Base-by-base conservation (phyloP, 2,888 invertebrate species). In the Drosophila helvetica region DNA sequence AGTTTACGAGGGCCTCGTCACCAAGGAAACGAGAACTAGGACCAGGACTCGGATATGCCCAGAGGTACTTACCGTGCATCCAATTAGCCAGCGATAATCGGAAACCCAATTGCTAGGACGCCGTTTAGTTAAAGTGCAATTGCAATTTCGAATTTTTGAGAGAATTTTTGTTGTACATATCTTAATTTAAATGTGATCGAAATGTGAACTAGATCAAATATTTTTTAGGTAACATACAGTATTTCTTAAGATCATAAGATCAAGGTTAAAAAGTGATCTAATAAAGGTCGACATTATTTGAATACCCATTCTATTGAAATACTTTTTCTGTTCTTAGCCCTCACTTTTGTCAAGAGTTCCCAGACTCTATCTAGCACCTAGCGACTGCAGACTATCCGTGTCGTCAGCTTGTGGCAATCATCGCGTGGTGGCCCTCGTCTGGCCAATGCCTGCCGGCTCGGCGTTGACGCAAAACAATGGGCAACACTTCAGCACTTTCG, bases 401-500 rank as follows among this genome's bases (percentile, higher is more conserved):
- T 50, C 69, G 69, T 66, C 65, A 66, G 68, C 69, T 66, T 48
- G 38, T 38, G 6, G 38, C 38, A 38, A 38, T 38, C 38, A 38
- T 38, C 48, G 52, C 67, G 56, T 48, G 63, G 59, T 71, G 80
- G 73, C 47, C 52, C 55, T 59, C 63, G 59, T 52, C 42, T 53
- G 59, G 66, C 65, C 65, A 65, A 18, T 54, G 65, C 56, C 42
- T 46, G 68, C 27, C 22, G 22, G 50, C 19, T 17, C 51, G 82
- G 64, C 83, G 86, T 72, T 88, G 86, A 77, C 75, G 61, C 55
- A 75, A 86, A 77, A 82, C 83, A 83, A 83, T 83, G 81, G 87
- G 64, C 75, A 71, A 84, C 89, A 88, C 87, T 89, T 83, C 77
- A 88, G 76, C 87, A 89, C 77, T 88, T 88, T 76, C 76, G 76